Conservation (phyloP, 1,140 invertebrate genomes). For the Andrena cerasifolii region DNA sequence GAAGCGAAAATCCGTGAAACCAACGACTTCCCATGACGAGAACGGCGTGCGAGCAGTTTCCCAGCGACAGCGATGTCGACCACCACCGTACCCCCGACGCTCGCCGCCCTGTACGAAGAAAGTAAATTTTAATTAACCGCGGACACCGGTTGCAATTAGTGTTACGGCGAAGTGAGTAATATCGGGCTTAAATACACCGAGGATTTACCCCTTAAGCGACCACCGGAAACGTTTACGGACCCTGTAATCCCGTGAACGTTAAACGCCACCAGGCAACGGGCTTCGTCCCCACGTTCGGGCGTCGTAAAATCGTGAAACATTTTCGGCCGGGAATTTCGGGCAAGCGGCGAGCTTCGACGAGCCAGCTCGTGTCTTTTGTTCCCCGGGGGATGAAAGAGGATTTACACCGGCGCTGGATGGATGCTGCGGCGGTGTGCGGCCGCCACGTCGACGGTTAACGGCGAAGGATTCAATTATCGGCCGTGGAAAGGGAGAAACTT, state of each 20-base stretch:
- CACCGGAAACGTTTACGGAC: conserved; percentile 30
- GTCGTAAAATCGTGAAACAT: conserved; percentile 39
- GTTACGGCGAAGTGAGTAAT: conserved; percentile 40
- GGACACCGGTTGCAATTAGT: conserved; percentile 58
- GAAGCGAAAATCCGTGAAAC: conserved; percentile 5
- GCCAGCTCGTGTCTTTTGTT: not conserved
- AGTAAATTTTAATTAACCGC: conserved; percentile 63
- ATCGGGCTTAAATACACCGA: conserved; percentile 38
- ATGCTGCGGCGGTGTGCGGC: not conserved
- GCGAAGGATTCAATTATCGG: conserved; percentile 27
- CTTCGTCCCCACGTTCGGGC: not conserved
- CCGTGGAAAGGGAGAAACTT: not conserved
- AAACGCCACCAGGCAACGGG: conserved; percentile 16
- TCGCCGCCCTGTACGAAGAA: conserved; percentile 36
- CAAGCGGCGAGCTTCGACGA: not conserved
- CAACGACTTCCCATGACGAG: not conserved
- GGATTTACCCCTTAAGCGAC: conserved; percentile 32
- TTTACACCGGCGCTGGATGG: not conserved
- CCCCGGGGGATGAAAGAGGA: not conserved
- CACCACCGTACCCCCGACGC: not conserved
- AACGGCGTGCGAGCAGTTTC: conserved; percentile 29
- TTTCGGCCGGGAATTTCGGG: conserved; percentile 2
- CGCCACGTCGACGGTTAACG: not conserved
- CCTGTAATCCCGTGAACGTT: conserved; percentile 28
- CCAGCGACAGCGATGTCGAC: conserved; percentile 7